phyloP scores from a whole-genome alignment of 2,888 invertebrate species.

The Lasioglossum morio region DNA sequence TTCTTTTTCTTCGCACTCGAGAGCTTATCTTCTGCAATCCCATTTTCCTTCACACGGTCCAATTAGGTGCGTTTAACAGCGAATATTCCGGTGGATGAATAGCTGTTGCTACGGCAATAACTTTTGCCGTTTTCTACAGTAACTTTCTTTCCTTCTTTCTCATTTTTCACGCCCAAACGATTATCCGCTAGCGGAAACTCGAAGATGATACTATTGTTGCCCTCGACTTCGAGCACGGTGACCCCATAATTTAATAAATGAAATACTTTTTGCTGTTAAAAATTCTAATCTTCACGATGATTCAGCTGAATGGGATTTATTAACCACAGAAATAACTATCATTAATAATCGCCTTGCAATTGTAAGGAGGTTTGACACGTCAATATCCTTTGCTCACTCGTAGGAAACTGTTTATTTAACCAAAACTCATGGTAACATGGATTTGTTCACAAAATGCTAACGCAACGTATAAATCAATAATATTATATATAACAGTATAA shows the following conservation, averaged over 20 bases:
- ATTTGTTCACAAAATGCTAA: no score
- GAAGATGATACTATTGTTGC: background rate
- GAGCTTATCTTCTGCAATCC: background rate
- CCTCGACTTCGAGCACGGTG: background rate
- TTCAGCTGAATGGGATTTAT: no score
- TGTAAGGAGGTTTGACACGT: no score
- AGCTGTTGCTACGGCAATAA: background rate
- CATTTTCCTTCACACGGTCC: background rate
- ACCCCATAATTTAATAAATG: background rate
- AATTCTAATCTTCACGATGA: no score
- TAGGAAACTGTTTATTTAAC: no score
- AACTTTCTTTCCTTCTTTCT: background rate
- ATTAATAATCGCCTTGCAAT: background rate
- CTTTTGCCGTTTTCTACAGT: background rate
- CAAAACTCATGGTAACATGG: no score
- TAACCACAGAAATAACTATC: background rate
- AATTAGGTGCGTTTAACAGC: background rate
- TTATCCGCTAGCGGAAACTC: background rate
- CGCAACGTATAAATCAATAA: no score
- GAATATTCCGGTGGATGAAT: background rate
- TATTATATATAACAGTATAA: no score
- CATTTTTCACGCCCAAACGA: background rate
- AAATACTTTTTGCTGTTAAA: background rate
- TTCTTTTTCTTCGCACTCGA: background rate
- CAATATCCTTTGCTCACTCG: no score